Conservation (phyloP, 53 echinoderm and acorn worm genomes). For the Echinometra lucunter region DNA sequence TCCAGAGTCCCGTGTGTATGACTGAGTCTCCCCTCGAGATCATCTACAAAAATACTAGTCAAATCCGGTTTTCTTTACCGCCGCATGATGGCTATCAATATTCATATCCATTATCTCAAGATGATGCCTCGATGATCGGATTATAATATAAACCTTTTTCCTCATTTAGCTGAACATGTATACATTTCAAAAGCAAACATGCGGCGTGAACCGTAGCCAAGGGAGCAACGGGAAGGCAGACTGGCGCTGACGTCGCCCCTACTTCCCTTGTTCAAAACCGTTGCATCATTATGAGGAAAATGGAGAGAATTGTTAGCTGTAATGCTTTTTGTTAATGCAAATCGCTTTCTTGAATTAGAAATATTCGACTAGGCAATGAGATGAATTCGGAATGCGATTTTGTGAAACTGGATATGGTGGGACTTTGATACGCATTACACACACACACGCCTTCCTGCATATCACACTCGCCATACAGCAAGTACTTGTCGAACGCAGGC, state of each 20-base stretch:
- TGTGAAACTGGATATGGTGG: not conserved
- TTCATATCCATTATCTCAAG: not conserved
- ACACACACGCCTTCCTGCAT: slow-evolving; percentile 6
- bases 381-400: not conserved
- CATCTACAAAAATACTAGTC: not conserved
- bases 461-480: not conserved
- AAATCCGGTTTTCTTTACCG: not conserved
- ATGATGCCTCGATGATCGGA: not conserved
- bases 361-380: not conserved
- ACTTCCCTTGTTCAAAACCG: not conserved
- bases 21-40: not conserved
- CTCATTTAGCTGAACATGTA: not conserved
- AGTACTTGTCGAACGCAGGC: not conserved
- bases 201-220: not conserved
- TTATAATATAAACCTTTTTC: not conserved
- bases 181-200: slow-evolving; percentile 25
- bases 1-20: not conserved
- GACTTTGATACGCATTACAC: slow-evolving; percentile 24
- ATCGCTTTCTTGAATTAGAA: not conserved
- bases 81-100: not conserved
- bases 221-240: not conserved
- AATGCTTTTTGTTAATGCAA: not conserved
- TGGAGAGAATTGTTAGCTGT: not conserved
- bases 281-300: not conserved
- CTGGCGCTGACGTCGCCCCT: not conserved